Evolutionary conservation across 2,797 vertebrate genomes (phyloP).

Genomic region (Tenualosa thibaudeaui): DNA sequence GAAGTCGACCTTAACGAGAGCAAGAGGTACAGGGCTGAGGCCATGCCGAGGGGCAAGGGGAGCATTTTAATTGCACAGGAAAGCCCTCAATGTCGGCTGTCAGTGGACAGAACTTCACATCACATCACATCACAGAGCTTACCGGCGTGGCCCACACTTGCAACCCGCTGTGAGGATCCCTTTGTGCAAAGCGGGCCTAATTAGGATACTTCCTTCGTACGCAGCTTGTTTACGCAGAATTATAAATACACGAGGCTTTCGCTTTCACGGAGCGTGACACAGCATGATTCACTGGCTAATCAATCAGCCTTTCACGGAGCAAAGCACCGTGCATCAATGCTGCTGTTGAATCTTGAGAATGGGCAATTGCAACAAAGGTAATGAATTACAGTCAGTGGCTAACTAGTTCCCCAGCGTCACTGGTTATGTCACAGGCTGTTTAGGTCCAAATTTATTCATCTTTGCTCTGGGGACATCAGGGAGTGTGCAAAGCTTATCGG

Average conservation of each 20-base stretch:
- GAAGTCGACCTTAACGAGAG: neutral
- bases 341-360: slow-evolving; percentile 39
- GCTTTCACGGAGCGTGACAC: neutral
- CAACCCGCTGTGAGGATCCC: neutral
- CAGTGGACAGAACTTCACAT: neutral
- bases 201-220: neutral
- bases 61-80: neutral
- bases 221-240: neutral
- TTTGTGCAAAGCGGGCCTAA: neutral
- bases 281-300: slow-evolving; percentile 41
- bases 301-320: slow-evolving; percentile 46
- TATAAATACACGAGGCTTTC: neutral
- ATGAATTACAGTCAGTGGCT: neutral
- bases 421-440: neutral
- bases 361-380: neutral
- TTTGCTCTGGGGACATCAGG: neutral
- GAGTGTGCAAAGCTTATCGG: neutral
- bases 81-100: neutral
- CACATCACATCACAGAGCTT: slow-evolving; percentile 1
- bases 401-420: neutral
- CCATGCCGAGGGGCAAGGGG: neutral
- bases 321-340: slow-evolving; percentile 58
- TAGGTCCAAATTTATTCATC: neutral
- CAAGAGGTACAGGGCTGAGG: neutral
- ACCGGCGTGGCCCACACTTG: neutral